phyloP scores from a whole-genome alignment of 2,888 invertebrate genomes.

The Tiliacea aurago region DNA sequence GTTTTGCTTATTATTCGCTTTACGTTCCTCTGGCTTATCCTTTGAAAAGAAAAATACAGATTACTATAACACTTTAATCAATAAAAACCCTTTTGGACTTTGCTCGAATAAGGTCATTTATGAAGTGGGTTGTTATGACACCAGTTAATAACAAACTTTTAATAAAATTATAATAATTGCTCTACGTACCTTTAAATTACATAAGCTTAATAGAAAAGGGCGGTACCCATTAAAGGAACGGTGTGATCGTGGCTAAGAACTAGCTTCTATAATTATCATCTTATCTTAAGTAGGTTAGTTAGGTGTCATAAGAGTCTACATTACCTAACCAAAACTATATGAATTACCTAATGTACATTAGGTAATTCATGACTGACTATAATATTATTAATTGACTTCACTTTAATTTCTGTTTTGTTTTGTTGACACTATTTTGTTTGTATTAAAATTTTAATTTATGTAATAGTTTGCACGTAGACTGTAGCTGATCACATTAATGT shows the following conservation, averaged over 20 bases:
- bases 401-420: no score
- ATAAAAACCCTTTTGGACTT: neutral
- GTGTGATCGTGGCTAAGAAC: neutral
- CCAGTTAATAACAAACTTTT: constrained; percentile 11
- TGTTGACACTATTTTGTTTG: no score
- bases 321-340: neutral
- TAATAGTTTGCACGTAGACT: no score
- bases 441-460: no score
- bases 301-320: neutral
- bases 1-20: neutral
- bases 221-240: neutral
- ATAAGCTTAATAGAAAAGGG: neutral
- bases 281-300: no score
- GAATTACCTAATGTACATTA: no score
- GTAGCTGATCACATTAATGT: no score
- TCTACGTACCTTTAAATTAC: neutral
- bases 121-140: constrained; percentile 13
- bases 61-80: constrained; percentile 1
- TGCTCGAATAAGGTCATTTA: neutral
- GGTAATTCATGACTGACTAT: no score
- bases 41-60: neutral
- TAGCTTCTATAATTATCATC: neutral
- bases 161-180: constrained; percentile 17
- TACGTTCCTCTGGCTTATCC: neutral
- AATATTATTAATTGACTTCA: no score